Evolutionary conservation across 2,888 invertebrate species (phyloP).

Genomic region (Odontothrips loti): DNA sequence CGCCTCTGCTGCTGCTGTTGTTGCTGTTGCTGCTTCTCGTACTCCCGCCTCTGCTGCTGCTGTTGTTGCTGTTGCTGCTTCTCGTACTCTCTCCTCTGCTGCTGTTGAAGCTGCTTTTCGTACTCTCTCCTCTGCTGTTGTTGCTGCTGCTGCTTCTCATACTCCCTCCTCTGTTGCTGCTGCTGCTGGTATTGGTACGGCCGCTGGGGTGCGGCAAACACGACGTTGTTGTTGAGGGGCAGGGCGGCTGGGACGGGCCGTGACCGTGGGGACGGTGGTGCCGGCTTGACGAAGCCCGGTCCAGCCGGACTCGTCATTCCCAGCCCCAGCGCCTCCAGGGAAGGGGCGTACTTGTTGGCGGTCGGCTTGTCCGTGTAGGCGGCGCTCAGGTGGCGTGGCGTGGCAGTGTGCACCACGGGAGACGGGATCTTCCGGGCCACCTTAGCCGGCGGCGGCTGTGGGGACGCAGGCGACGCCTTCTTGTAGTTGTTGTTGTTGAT

Average conservation of each 20-base stretch:
- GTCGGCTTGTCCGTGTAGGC: background rate
- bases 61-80: slow-evolving; percentile 42
- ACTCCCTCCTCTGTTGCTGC: slow-evolving; percentile 40
- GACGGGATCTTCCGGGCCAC: slow-evolving; percentile 16
- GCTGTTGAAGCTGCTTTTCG: slow-evolving; percentile 39
- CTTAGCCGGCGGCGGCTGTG: slow-evolving; percentile 28
- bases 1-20: slow-evolving; percentile 37
- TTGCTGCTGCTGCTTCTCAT: slow-evolving; percentile 39
- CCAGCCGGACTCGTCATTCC: background rate
- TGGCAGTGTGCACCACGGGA: background rate
- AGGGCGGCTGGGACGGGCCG: background rate
- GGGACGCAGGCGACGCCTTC: slow-evolving; percentile 31
- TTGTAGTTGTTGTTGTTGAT: slow-evolving; percentile 40
- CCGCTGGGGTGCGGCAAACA: slow-evolving; percentile 33
- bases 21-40: slow-evolving; percentile 39
- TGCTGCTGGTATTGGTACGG: slow-evolving; percentile 36
- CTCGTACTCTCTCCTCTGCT: slow-evolving; percentile 34
- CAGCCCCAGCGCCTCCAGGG: background rate
- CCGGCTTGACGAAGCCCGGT: background rate
- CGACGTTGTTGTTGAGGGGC: slow-evolving; percentile 46
- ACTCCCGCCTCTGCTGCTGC: slow-evolving; percentile 32
- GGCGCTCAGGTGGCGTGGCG: background rate
- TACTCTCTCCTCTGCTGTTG: slow-evolving; percentile 38
- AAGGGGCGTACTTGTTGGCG: background rate
- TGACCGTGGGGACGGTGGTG: background rate